Evolutionary conservation across 2,888 invertebrate genomes (phyloP), one percentile per base, ranked within the genome.

Genomic region (Oxyscelio sp.): DNA sequence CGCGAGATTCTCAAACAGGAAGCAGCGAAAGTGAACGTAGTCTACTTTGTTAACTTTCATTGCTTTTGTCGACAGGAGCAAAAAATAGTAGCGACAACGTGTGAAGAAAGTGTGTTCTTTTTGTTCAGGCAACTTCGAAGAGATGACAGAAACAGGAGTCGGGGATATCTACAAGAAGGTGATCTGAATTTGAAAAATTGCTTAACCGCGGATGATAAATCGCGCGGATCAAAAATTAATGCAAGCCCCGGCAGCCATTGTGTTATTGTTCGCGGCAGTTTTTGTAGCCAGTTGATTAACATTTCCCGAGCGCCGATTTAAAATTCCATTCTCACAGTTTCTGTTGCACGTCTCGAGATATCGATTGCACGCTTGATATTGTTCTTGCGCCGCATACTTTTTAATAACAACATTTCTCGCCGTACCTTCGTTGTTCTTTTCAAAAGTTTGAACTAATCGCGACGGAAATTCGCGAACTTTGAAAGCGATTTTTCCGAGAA

Each of bases 131-230:
- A 17, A 45, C 15, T 2, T 45, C 21, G 19, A 45, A 34, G 48
- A 52, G 45, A 74, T 74, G 74, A 63, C 74, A 9, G 74, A 74
- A 54, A 45, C 63, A 22, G 54, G 34, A 34, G 21, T 63, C 19
- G 54, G 63, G 6, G 63, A 74, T 63, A 40, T 11, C 9, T 52
- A 48, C 31, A 56, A 48, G 17, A 73, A 73, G 73, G 73, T 71
- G 17, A 70, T 31, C 31, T 70, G 43, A 54, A 68, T 24, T 24
- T 40, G 17, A 34, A 45, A 3, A 9, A 45, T 45, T 15, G 15
- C 19, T 11, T 5, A 3, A 27, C 27, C 4, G 3, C 27, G 27
- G 27, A n/a, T 6, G 27, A 27, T 27, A 6, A 27, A 3, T 27
- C 6, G 6, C 27, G 27, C 27, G 27, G 27, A 27, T 27, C 6